Evolutionary conservation across 2,113 vertebrate species (phyloP).

Genomic region (Lethenteron camtschaticum): DNA sequence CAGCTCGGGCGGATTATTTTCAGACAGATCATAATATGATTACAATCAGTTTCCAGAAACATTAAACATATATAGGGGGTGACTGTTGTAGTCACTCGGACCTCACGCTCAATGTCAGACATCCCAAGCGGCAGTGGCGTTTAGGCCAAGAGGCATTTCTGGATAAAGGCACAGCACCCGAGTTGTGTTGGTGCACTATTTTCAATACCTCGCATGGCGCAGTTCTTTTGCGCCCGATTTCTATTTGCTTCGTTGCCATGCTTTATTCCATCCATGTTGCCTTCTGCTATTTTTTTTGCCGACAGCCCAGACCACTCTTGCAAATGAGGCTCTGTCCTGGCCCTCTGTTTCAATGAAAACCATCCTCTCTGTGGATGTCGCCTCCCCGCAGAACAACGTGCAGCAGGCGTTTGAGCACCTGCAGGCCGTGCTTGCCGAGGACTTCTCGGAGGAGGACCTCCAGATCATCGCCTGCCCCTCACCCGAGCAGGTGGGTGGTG

Average conservation of each 20-base stretch:
- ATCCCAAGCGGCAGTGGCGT: no score
- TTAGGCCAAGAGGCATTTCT: no score
- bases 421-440: conserved; percentile 58
- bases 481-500: conserved; percentile 56
- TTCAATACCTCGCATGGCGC: no score
- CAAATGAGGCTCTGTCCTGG: not conserved
- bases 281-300: not conserved
- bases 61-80: no score
- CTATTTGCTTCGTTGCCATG: not conserved
- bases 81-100: no score
- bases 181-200: no score
- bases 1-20: no score
- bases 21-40: no score
- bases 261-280: not conserved
- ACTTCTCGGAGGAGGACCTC: conserved; percentile 68
- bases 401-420: conserved; percentile 86
- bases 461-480: conserved; percentile 83
- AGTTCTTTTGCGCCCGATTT: no score
- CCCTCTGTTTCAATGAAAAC: not conserved
- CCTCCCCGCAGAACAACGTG: conserved; percentile 53
- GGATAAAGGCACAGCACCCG: no score
- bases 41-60: no score
- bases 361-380: conserved; percentile 5
- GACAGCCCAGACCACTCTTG: not conserved
- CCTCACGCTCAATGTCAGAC: no score